Evolutionary conservation across 2,888 invertebrate species (phyloP).

Genomic region (Halictus ligatus): DNA sequence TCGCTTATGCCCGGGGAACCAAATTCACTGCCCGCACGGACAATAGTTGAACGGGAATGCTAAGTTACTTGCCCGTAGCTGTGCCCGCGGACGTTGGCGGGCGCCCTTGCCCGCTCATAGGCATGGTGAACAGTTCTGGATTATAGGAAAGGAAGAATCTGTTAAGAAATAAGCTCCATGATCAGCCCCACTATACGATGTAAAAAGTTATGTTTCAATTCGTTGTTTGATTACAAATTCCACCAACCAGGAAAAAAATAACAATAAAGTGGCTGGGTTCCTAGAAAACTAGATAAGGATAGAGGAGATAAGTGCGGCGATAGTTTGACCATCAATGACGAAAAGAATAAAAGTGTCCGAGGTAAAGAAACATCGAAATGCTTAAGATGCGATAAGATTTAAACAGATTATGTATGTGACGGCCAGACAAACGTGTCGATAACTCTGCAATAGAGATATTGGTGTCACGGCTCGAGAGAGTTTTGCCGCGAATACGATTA

Average conservation of each 20-base stretch:
- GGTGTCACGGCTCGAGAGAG: constrained; percentile 13
- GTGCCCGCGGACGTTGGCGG: no score
- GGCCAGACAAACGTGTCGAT: constrained; percentile 41
- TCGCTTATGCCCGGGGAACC: no score
- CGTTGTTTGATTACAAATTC: not conserved
- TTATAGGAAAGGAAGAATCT: not conserved
- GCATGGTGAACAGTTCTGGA: no score
- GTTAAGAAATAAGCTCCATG: not conserved
- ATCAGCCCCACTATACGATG: not conserved
- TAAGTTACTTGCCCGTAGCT: no score
- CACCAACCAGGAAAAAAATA: not conserved
- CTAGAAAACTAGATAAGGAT: not conserved
- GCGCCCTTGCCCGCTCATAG: no score
- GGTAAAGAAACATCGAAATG: not conserved
- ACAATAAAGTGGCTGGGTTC: not conserved
- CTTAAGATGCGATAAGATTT: constrained; percentile 13
- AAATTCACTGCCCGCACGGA: no score
- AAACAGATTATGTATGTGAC: constrained; percentile 15
- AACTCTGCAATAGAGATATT: constrained; percentile 12
- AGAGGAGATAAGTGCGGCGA: not conserved
- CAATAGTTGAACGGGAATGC: no score
- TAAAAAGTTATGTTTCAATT: not conserved
- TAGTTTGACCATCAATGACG: not conserved
- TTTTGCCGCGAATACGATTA: constrained; percentile 37
- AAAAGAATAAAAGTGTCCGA: not conserved